These are phyloP conservation scores for Notechis scutatus DNA, from an alignment of 2,113 vertebrate genomes.

Conservation along the genomic window DNA sequence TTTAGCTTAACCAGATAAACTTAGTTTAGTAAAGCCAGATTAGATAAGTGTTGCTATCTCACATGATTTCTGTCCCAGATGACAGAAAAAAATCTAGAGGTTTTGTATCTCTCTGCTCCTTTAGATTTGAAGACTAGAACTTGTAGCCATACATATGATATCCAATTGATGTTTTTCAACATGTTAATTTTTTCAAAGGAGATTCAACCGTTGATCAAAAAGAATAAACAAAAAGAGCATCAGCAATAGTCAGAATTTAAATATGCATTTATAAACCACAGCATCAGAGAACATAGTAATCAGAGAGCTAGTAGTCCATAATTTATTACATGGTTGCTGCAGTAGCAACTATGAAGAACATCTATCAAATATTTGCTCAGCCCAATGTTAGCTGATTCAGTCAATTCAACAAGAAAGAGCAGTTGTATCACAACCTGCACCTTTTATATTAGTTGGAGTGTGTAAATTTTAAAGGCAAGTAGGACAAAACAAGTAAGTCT, in stretches of 20 bases:
- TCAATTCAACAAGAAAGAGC: neutral
- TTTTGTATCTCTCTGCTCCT: neutral
- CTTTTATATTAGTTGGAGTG: neutral
- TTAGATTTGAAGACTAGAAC: neutral
- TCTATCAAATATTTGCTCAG: neutral
- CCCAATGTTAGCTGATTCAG: neutral
- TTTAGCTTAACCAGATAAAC: neutral
- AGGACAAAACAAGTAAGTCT: neutral
- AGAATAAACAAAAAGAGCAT: neutral
- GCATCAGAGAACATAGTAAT: neutral
- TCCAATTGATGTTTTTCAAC: neutral
- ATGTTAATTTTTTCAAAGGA: neutral
- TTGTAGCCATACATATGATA: neutral
- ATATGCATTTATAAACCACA: neutral
- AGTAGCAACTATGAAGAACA: neutral
- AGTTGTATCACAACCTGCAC: neutral
- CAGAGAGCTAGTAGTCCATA: neutral
- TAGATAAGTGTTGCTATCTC: neutral
- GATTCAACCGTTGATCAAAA: neutral
- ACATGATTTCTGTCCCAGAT: neutral
- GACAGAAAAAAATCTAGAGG: neutral
- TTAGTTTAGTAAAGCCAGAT: neutral
- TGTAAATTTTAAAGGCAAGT: neutral
- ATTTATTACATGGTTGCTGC: neutral
- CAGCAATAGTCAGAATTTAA: neutral